Evolutionary conservation across 2,113 vertebrate species (phyloP), one percentile per base, ranked within the genome.

Genomic region (Cynopterus brachyotis): DNA sequence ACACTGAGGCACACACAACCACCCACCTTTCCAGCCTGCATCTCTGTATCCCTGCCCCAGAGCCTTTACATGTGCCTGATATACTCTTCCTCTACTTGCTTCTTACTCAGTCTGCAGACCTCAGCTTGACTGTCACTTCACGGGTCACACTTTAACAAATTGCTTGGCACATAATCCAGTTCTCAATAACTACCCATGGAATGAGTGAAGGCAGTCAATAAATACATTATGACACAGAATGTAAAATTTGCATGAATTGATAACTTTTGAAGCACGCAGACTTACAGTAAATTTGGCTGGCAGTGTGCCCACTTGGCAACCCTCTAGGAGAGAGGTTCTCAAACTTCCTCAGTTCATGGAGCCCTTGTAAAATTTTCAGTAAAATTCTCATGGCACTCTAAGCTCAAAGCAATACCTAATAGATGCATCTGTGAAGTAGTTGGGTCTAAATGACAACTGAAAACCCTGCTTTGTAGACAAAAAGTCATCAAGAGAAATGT

Each of bases 1-100:
- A 45, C 35, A 53, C 0, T 1, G 13, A 45, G 35, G 35, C 16
- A 45, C 17, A 4, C 1, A 30, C 9, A 8, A 12, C 35, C 24
- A 9, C 4, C 35, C 22, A 16, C 2, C 12, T 50, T 75, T 72
- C 35, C 45, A n/a, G 60, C 28, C 47, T 32, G 42, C n/a, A 57
- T 19, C 87, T 32, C 59, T 30, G 24, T 7, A 9, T 19, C n/a
- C 62, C 72, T 32, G 62, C 37, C 40, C 78, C 55, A 62, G 66
- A 35, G 32, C 88, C 42, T 11, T 47, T 10, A 17, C 55, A 15
- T 0, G 9, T 67, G 42, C 45, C 82, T 9, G 53, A 59, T 15
- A 62, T 37, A 26, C 24, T 59, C 40, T 24, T 75, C 53, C 53
- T 70, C 62, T 30, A 2, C 11, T 8, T 37, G 32, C 84, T 76